Base-by-base conservation (phyloP, 1,140 invertebrate genomes). In the Megathymus violae region DNA sequence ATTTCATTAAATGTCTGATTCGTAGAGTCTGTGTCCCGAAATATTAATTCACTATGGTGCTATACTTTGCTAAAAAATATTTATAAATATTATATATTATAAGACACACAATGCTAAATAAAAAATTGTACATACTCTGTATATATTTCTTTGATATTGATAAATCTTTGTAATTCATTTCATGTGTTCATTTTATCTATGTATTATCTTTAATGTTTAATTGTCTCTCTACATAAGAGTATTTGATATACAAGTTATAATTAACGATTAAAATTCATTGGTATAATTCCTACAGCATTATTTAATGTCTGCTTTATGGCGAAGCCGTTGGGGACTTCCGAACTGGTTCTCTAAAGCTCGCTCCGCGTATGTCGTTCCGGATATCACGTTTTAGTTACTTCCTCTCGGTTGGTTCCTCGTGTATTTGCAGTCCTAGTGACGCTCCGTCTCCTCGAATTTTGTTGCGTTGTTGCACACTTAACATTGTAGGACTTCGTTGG, bases 381-480 rank as follows among this genome's bases (percentile, higher is more conserved):
- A 87, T 73, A 76, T 83, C 84, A 85, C 84, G 84, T 87, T 80
- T 76, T 70, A 75, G 67, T 67, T 61, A 67, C 82, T 87, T 87
- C 84, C 84, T 75, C 50, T 67, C 54, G 34, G 9, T 38, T 50
- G 22, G 13, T 62, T 46, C 41, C 52, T 31, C 15, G 47, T 19
- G 9, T 44, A 44, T 47, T 47, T 47, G 27, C 48, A 50, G 38
- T 65, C 31, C 16, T 36, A 36, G 36, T 41, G 46, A 25, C 22
- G 48, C 27, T 5, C 11, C 17, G 25, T 22, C 19, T 52, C 10
- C 19, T 15, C 19, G 11, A 43, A 43, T 43, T 50, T 25, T 52
- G 65, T 50, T 58, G 51, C 58, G 44, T 38, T 56, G 62, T n/a
- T n/a, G 67, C 67, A 38, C 60, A 36, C 10, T 52, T 13, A 15